Evolutionary conservation across 23 tunicate genomes (phyloP), one percentile per base, ranked within the genome.

Genomic region (Trididemnum nubilum): DNA sequence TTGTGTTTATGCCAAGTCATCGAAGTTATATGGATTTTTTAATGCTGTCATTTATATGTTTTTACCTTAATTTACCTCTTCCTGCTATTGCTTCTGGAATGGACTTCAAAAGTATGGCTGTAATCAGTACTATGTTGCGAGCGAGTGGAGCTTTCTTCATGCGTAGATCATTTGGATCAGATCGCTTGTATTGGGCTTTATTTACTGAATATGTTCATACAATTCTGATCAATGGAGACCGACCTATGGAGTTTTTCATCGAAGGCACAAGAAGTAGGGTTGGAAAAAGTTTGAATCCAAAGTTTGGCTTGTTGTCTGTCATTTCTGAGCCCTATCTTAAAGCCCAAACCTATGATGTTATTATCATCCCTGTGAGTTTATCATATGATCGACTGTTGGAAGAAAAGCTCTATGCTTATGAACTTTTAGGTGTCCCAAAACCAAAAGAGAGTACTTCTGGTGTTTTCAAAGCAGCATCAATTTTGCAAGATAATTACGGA

Each of bases 51-150:
- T 58, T 92, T 0, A 74, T 87, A 15, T 92, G 90, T 77, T 90
- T 92, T 63, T 90, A 85, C 34, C 51, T 92, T 2, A 76, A 87
- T 60, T 37, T 92, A 37, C 97, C 97, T 29, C 75, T 92, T 19
- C 97, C 97, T 24, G 97, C 97, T n/a, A 92, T 92, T 51, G 97
- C 97, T 28, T 76, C 92, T 33, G 97, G 97, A 33, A 92, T 92
- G 97, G 97, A 92, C 61, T 92, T 92, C 58, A 87, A 88, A 90
- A 76, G 82, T 25, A 92, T 92, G 97, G 80, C 85, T 61, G 71
- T 87, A n/a, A 34, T 87, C 23, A 86, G 94, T 0, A 86, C 83
- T 1, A 76, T 87, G n/a, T 76, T 92, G 35, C 69, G 97, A 0
- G 37, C 97, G 50, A 88, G 92, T 72, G 97, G 97, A 36, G 97